Evolutionary conservation across 1,140 invertebrate genomes (phyloP).

Genomic region (Carposina sasakii): DNA sequence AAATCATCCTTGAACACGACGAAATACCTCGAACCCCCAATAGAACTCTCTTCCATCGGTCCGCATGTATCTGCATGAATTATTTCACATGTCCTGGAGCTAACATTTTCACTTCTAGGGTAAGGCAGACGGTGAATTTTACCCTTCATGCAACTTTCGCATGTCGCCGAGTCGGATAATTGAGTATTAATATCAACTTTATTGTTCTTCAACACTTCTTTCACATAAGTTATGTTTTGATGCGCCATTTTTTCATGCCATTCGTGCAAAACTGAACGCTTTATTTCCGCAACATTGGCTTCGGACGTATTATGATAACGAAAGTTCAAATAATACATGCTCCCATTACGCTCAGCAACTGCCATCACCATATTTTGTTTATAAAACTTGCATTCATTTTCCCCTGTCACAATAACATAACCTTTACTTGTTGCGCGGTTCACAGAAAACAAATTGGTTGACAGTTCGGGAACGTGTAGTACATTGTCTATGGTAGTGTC

Average conservation of each 20-base stretch:
- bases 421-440: too few relatives aligned
- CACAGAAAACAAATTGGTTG: too few relatives aligned
- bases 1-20: not conserved
- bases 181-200: conserved; percentile 1
- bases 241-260: conserved; percentile 43
- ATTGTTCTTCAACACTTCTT: conserved; percentile 17
- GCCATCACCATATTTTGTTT: too few relatives aligned
- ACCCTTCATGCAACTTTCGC: conserved; percentile 8
- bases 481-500: too few relatives aligned
- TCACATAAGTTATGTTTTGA: conserved; percentile 37
- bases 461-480: too few relatives aligned
- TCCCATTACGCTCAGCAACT: too few relatives aligned
- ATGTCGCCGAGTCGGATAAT: conserved; percentile 8
- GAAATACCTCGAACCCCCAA: not conserved
- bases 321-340: too few relatives aligned
- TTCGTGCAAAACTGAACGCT: too few relatives aligned
- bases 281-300: too few relatives aligned
- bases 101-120: not conserved
- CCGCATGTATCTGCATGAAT: not conserved
- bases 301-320: too few relatives aligned
- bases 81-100: not conserved
- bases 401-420: too few relatives aligned
- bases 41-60: not conserved
- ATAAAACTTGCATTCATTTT: too few relatives aligned
- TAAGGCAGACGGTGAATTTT: not conserved